Evolutionary conservation across 2,888 invertebrate species (phyloP).

Genomic region (Drosophila paracracens): DNA sequence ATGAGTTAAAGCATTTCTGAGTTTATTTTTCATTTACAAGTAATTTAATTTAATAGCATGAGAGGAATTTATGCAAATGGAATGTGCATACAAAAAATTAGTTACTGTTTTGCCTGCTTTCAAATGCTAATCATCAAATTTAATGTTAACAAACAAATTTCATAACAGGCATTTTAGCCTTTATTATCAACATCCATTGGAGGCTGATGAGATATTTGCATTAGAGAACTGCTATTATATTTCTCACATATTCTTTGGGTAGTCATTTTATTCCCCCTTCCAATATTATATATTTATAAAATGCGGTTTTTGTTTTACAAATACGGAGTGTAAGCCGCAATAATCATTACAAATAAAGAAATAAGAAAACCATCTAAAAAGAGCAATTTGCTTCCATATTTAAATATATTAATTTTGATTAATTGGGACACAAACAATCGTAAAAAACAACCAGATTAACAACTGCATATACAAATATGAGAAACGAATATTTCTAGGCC

Average conservation of each 20-base stretch:
- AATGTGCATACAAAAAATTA: conserved; percentile 4
- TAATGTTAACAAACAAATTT: neutral
- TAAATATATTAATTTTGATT: neutral
- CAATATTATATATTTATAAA: neutral
- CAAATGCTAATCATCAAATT: neutral
- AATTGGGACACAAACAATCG: neutral
- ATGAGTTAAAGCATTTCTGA: conserved; percentile 29
- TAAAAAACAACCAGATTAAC: neutral
- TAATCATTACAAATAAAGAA: neutral
- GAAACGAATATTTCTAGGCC: neutral
- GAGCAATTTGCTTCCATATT: neutral
- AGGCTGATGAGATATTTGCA: neutral
- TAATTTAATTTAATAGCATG: conserved; percentile 29
- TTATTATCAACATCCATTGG: too few species aligned
- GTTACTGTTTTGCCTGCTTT: neutral
- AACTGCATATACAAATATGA: neutral
- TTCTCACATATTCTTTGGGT: neutral
- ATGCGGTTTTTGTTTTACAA: neutral
- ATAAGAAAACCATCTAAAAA: neutral
- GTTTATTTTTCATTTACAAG: conserved; percentile 12
- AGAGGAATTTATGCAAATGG: conserved; percentile 18
- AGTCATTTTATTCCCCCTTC: neutral
- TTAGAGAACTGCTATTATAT: neutral
- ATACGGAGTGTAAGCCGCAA: neutral
- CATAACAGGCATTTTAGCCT: neutral